These are phyloP conservation scores for Zygothrica quintamaculata DNA, from an alignment of 2,888 invertebrate species.

Conservation along the genomic window DNA sequence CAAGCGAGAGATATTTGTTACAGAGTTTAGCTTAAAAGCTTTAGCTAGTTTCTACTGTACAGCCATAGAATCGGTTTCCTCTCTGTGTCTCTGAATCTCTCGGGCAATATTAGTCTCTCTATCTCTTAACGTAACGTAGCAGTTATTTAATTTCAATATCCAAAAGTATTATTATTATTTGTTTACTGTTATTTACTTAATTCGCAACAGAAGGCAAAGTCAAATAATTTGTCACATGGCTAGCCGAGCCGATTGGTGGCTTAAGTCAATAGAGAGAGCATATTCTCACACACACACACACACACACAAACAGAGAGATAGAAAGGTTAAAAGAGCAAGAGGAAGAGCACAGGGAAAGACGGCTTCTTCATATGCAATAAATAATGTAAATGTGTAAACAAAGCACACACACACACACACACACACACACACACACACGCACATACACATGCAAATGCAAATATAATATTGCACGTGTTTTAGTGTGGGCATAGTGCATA, in stretches of 20 bases:
- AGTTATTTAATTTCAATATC: conserved; percentile 36
- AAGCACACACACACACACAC: conserved; percentile 33
- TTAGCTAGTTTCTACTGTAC: conserved; percentile 12
- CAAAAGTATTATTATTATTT: conserved; percentile 43
- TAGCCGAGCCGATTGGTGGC: conserved; percentile 39
- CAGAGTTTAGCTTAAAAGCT: conserved; percentile 8
- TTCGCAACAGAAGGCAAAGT: conserved; percentile 51
- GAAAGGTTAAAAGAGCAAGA: too few relatives aligned
- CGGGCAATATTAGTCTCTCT: neutral
- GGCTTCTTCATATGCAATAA: conserved; percentile 6
- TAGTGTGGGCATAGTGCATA: neutral
- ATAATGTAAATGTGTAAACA: conserved; percentile 61
- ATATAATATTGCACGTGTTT: conserved; percentile 46
- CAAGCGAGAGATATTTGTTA: neutral
- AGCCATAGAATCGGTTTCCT: conserved; percentile 1
- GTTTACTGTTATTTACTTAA: conserved; percentile 56
- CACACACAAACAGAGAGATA: conserved; percentile 10
- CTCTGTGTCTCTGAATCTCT: neutral
- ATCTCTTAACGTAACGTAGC: too few relatives aligned
- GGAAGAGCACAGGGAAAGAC: too few relatives aligned
- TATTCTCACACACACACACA: conserved; percentile 17
- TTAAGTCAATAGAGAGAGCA: conserved; percentile 33
- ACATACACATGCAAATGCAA: conserved; percentile 2
- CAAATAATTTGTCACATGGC: conserved; percentile 74
- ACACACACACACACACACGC: neutral